These are phyloP conservation scores for Protonemura montana DNA, from an alignment of 2,888 invertebrate species.

Conservation along the genomic window DNA sequence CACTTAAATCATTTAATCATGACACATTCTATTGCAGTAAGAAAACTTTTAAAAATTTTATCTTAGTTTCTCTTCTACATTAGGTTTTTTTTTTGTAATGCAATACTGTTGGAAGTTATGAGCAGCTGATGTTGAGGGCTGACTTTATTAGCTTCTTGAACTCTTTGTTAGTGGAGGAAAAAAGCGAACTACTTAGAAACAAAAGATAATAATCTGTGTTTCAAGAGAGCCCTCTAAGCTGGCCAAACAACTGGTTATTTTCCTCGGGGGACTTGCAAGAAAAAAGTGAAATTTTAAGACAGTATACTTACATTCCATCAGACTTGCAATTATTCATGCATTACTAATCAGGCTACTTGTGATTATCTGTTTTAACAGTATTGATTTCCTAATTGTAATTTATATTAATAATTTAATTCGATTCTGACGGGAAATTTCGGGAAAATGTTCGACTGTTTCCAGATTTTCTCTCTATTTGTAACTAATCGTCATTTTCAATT, in stretches of 20 bases:
- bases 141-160: background rate
- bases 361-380: too few relatives aligned
- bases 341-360: too few relatives aligned
- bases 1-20: background rate
- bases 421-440: too few relatives aligned
- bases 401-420: too few relatives aligned
- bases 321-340: too few relatives aligned
- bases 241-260: background rate
- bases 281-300: background rate
- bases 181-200: slow-evolving; percentile 7
- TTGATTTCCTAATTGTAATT: too few relatives aligned
- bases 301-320: background rate
- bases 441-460: too few relatives aligned
- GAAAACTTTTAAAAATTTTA: background rate
- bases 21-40: background rate
- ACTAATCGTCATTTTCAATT: too few relatives aligned
- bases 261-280: background rate
- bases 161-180: background rate
- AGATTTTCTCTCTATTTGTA: too few relatives aligned
- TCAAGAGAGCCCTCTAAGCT: background rate
- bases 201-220: background rate
- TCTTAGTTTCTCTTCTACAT: background rate
- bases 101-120: background rate
- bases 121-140: slow-evolving; percentile 4
- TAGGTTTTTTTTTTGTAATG: background rate